Conservation (phyloP, 2,888 invertebrate species). For the Coenonympha glycerion region DNA sequence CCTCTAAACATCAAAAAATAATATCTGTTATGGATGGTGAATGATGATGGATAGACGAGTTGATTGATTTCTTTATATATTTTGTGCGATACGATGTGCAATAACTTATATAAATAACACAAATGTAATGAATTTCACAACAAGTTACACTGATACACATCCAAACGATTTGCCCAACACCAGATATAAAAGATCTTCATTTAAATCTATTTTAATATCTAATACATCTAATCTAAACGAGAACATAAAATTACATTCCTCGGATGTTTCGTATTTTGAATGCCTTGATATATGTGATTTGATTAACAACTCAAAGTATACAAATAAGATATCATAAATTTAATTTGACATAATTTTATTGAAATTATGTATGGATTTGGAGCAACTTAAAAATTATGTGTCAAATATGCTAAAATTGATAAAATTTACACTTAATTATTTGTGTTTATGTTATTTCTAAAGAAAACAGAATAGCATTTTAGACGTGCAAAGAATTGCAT, state of each 20-base stretch:
- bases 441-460: background rate
- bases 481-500: too few relatives aligned
- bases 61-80: background rate
- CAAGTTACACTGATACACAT: slow-evolving; percentile 13
- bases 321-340: background rate
- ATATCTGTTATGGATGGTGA: too few relatives aligned
- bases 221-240: slow-evolving; percentile 15
- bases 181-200: slow-evolving; percentile 16
- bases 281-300: slow-evolving; percentile 14
- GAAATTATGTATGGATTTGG: slow-evolving; percentile 23
- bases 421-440: background rate
- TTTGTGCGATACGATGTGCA: background rate
- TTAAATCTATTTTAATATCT: slow-evolving; percentile 24
- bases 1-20: too few relatives aligned
- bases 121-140: slow-evolving; percentile 17
- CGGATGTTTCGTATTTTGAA: slow-evolving; percentile 7
- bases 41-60: too few relatives aligned
- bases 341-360: background rate
- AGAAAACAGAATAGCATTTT: background rate
- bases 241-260: slow-evolving; percentile 19
- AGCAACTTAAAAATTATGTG: slow-evolving; percentile 15
- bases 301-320: slow-evolving; percentile 13
- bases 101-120: background rate
- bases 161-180: slow-evolving; percentile 17
- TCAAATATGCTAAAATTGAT: slow-evolving; percentile 2